phyloP scores from a whole-genome alignment of 2,797 vertebrate species.

The Neosalanx taihuensis region DNA sequence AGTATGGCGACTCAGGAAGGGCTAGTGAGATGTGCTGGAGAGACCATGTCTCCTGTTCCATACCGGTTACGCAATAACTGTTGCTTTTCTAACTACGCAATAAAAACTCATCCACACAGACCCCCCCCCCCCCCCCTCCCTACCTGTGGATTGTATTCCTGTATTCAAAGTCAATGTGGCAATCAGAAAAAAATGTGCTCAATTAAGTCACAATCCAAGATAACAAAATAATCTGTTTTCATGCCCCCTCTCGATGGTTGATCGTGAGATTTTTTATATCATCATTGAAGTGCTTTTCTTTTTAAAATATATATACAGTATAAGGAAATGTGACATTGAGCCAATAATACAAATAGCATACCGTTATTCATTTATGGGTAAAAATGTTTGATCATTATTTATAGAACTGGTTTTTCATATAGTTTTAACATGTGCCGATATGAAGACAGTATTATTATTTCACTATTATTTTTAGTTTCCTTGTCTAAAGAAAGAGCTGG shows the following conservation, averaged over 20 bases:
- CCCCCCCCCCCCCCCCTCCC: background rate
- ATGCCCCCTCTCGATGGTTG: constrained; percentile 10
- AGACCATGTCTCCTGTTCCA: constrained; percentile 16
- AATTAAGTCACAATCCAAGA: constrained; percentile 3
- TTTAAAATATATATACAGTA: background rate
- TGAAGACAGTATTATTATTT: constrained; percentile 21
- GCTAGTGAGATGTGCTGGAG: constrained; percentile 23
- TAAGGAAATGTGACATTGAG: constrained; percentile 31
- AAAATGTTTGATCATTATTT: constrained; percentile 28
- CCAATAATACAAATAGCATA: constrained; percentile 32
- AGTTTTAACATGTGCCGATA: constrained; percentile 8
- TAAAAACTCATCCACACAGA: constrained; percentile 31
- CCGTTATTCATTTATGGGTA: constrained; percentile 18
- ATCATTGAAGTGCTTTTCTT: constrained; percentile 21
- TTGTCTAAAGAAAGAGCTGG: constrained; percentile 1
- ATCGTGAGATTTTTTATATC: constrained; percentile 34
- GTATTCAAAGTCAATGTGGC: constrained; percentile 13
- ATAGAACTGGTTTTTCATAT: constrained; percentile 11
- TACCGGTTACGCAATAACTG: constrained; percentile 2
- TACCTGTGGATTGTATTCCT: constrained; percentile 8
- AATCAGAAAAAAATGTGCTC: background rate
- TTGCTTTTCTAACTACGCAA: constrained; percentile 30
- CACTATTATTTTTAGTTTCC: constrained; percentile 16
- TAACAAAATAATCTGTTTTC: constrained; percentile 12
- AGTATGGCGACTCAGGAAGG: constrained; percentile 15